Percentiles rank a stretch among this genome's conserved stretches.
These are phyloP conservation scores for Muscidifurax raptorellus DNA, from an alignment of 1,140 invertebrate genomes.

Conservation along the genomic window DNA sequence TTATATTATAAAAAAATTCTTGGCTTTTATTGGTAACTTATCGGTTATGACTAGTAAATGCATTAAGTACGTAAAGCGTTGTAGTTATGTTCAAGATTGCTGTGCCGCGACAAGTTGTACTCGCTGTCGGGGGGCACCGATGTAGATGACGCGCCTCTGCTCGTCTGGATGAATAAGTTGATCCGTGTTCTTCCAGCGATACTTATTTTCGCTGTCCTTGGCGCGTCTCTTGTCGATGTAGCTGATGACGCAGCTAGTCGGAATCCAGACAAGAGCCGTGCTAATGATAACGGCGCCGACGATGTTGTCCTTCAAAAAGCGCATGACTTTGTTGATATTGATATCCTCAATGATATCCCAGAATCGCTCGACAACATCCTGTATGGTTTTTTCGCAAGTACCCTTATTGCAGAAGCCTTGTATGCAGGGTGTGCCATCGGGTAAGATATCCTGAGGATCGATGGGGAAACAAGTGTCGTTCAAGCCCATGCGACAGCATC, in stretches of 20 bases:
- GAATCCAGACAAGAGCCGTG: slow-evolving; percentile 94
- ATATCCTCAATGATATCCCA: slow-evolving; percentile 98
- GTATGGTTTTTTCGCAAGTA: slow-evolving; percentile 94
- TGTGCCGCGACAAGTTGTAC: slow-evolving; percentile 33
- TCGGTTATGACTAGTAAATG: slow-evolving; percentile 16
- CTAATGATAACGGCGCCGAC: slow-evolving; percentile 92
- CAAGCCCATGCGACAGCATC: slow-evolving; percentile 92
- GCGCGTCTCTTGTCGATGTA: slow-evolving; percentile 85
- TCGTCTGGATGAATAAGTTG: slow-evolving; percentile 74
- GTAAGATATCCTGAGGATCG: slow-evolving; percentile 89
- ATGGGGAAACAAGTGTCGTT: slow-evolving; percentile 95
- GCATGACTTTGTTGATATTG: slow-evolving; percentile 93
- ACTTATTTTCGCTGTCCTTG: slow-evolving; percentile 73
- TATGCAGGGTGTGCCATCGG: slow-evolving; percentile 96
- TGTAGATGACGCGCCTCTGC: slow-evolving; percentile 69
- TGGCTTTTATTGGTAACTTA: slow-evolving; percentile 34
- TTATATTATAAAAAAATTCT: slow-evolving; percentile 11
- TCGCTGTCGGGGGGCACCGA: slow-evolving; percentile 55
- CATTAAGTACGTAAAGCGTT: not conserved
- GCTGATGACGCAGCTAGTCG: slow-evolving; percentile 88
- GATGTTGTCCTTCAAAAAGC: slow-evolving; percentile 91
- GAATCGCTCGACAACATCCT: slow-evolving; percentile 95
- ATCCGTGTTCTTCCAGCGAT: slow-evolving; percentile 72
- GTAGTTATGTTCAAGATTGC: slow-evolving; percentile 14
- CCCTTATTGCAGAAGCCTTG: slow-evolving; percentile 97